These are phyloP conservation scores for Zaprionus tsacasi DNA, from an alignment of 1,140 invertebrate genomes.

Conservation along the genomic window DNA sequence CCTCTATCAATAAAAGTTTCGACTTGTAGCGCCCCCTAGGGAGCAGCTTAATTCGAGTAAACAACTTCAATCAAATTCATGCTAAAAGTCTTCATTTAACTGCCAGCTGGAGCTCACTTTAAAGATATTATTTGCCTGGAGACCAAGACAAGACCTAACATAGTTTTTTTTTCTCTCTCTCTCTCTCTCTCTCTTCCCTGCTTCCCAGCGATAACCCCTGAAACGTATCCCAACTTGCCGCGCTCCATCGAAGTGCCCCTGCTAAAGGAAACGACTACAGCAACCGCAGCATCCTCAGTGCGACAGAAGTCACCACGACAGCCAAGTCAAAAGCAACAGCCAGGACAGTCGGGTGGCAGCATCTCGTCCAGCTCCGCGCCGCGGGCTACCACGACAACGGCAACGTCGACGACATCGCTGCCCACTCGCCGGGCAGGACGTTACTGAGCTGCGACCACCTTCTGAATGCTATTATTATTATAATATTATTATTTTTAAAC, in stretches of 20 bases:
- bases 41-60: background rate
- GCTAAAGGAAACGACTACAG: slow-evolving; percentile 35
- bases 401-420: slow-evolving; percentile 30
- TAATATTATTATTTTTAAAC: slow-evolving; percentile 62
- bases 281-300: slow-evolving; percentile 5
- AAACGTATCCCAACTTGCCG: slow-evolving; percentile 74
- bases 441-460: slow-evolving; percentile 33
- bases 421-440: slow-evolving; percentile 53
- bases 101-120: background rate
- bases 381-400: background rate
- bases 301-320: slow-evolving; percentile 2
- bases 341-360: background rate
- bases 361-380: background rate
- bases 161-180: background rate
- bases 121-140: background rate
- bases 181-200: slow-evolving; percentile 3
- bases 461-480: slow-evolving; percentile 39
- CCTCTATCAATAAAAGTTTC: no score
- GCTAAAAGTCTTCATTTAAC: background rate
- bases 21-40: no score
- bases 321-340: slow-evolving; percentile 9
- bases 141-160: no score
- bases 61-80: background rate
- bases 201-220: slow-evolving; percentile 72
- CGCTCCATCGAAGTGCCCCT: slow-evolving; percentile 79